Evolutionary conservation across 2,888 invertebrate genomes (phyloP).

Genomic region (Adelphocoris suturalis): DNA sequence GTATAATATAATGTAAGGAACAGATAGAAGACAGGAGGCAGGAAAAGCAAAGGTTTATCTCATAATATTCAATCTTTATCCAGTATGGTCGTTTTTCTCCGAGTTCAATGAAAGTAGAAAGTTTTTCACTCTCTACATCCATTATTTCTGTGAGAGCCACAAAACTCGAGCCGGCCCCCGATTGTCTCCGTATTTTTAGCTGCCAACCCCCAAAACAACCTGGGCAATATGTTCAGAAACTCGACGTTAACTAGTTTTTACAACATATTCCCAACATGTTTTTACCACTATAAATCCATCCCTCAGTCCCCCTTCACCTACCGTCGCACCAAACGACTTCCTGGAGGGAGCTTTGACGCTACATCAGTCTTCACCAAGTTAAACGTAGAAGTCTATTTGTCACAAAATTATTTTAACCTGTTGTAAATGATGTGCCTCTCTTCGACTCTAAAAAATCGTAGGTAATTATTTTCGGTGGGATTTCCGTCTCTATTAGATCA

Average conservation of each 20-base stretch:
- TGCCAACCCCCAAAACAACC: slow-evolving; percentile 19
- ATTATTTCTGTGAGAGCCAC: too few species aligned
- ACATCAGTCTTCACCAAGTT: slow-evolving; percentile 45
- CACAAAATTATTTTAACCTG: slow-evolving; percentile 70
- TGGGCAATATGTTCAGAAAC: slow-evolving; percentile 41
- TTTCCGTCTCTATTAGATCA: slow-evolving; percentile 19
- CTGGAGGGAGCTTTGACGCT: slow-evolving; percentile 44
- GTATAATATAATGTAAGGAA: too few species aligned
- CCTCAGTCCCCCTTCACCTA: not conserved
- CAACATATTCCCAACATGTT: slow-evolving; percentile 62
- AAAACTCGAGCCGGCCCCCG: not conserved
- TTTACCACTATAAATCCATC: slow-evolving; percentile 56
- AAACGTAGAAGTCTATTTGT: slow-evolving; percentile 63
- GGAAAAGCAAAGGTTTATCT: too few species aligned
- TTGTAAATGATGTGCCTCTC: slow-evolving; percentile 64
- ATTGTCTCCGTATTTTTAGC: slow-evolving; percentile 20
- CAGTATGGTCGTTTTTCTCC: too few species aligned
- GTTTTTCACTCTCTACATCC: too few species aligned
- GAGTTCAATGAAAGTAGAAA: too few species aligned
- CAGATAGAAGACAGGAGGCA: too few species aligned
- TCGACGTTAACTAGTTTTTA: slow-evolving; percentile 62
- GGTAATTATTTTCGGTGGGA: slow-evolving; percentile 37
- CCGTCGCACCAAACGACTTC: slow-evolving; percentile 50
- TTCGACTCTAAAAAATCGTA: slow-evolving; percentile 51
- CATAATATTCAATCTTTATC: too few species aligned